These are phyloP conservation scores for Platycheirus albimanus DNA, from an alignment of 2,888 invertebrate genomes.

Conservation along the genomic window DNA sequence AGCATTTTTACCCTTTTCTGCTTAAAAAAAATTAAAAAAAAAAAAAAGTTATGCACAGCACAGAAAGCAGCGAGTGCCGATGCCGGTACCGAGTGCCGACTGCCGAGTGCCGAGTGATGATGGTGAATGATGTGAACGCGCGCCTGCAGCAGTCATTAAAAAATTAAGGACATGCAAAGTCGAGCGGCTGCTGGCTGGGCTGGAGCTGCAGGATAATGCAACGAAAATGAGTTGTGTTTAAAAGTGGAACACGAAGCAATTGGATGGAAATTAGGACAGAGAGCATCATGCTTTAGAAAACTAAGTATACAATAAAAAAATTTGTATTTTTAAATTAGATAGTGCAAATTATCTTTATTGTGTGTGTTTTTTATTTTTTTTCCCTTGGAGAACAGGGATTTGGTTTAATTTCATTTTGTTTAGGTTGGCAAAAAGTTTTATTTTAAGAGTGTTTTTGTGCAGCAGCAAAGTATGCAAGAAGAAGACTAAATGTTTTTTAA, in stretches of 20 bases:
- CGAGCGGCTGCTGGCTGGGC: conserved; percentile 68
- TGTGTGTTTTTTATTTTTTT: conserved; percentile 18
- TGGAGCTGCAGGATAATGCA: conserved; percentile 72
- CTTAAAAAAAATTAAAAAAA: conserved; percentile 25
- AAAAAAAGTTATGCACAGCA: conserved; percentile 22
- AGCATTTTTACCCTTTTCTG: conserved; percentile 25
- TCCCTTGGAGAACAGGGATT: conserved; percentile 2
- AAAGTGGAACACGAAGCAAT: conserved; percentile 71
- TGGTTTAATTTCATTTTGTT: too few relatives aligned
- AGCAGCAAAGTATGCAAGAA: too few relatives aligned
- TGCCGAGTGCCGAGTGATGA: conserved; percentile 30
- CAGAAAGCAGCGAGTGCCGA: too few relatives aligned
- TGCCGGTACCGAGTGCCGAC: too few relatives aligned
- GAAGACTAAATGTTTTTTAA: too few relatives aligned
- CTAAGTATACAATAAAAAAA: background rate
- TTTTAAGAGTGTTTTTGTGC: too few relatives aligned
- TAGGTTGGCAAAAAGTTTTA: too few relatives aligned
- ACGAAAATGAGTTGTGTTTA: conserved; percentile 59
- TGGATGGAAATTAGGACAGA: conserved; percentile 68
- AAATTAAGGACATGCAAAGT: conserved; percentile 74
- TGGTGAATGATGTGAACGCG: conserved; percentile 71
- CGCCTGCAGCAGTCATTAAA: conserved; percentile 73
- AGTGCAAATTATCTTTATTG: conserved; percentile 20
- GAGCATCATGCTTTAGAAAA: conserved; percentile 28
- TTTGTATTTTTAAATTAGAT: conserved; percentile 43